Evolutionary conservation across 35 echinoderm and acorn worm species (phyloP).

Genomic region (Antedon bifida): DNA sequence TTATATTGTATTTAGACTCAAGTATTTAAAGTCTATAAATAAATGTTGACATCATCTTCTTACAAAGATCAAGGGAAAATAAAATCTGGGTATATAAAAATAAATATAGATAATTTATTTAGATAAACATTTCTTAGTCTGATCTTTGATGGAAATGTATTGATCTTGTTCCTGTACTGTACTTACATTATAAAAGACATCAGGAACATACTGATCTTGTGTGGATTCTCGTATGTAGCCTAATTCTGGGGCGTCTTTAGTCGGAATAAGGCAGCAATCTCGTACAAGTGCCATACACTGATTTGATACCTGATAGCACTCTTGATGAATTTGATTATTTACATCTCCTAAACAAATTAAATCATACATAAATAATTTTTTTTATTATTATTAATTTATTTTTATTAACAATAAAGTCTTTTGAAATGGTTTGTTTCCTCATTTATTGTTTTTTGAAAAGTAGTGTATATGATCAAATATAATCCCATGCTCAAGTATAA

Average conservation of each 20-base stretch:
- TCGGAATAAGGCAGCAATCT: constrained; percentile 80
- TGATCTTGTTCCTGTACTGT: too few species aligned
- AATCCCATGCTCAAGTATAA: too few species aligned
- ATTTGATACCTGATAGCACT: constrained; percentile 95
- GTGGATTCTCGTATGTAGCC: constrained; percentile 83
- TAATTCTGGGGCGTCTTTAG: constrained; percentile 80
- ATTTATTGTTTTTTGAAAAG: neutral
- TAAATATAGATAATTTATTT: too few species aligned
- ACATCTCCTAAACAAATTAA: constrained; percentile 44
- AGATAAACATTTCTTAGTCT: too few species aligned
- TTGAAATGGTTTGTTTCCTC: neutral
- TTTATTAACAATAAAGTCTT: neutral
- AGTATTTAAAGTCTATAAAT: too few species aligned
- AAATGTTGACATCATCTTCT: too few species aligned
- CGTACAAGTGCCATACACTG: constrained; percentile 91
- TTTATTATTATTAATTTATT: neutral
- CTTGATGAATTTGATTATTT: constrained; percentile 87
- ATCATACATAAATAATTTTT: constrained; percentile 7
- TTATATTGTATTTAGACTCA: too few species aligned
- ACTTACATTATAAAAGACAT: constrained; percentile 87
- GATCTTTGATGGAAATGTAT: too few species aligned
- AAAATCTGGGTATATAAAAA: too few species aligned
- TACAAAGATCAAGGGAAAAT: too few species aligned
- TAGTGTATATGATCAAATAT: neutral
- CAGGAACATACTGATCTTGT: constrained; percentile 83